phyloP scores from a whole-genome alignment of 1,140 invertebrate genomes.

The Onthophagus taurus region DNA sequence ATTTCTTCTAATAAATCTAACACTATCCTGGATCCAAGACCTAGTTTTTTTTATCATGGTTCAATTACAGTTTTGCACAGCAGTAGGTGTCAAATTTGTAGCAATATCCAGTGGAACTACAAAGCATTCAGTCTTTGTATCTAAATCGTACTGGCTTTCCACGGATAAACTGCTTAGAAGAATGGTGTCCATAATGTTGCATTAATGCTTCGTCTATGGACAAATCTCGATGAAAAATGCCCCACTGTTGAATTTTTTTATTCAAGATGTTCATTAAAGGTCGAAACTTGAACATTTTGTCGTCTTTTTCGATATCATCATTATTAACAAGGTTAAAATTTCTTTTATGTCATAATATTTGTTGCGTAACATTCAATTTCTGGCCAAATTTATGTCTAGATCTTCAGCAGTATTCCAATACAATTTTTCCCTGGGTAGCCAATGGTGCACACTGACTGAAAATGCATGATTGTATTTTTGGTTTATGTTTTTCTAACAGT shows the following conservation, averaged over 20 bases:
- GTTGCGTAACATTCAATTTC: constrained; percentile 24
- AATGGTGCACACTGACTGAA: too few species aligned
- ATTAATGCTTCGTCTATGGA: constrained; percentile 12
- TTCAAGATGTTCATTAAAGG: constrained; percentile 6
- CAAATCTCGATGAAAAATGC: constrained; percentile 8
- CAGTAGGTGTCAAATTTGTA: constrained; percentile 21
- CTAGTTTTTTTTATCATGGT: background rate
- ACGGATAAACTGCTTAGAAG: constrained; percentile 12
- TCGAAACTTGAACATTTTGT: constrained; percentile 11
- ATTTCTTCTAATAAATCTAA: background rate
- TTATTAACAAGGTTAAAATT: constrained; percentile 24
- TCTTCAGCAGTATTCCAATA: constrained; percentile 31
- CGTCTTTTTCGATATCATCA: background rate
- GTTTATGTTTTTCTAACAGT: too few species aligned
- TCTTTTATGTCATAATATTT: constrained; percentile 28
- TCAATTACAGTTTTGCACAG: background rate
- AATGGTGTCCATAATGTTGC: constrained; percentile 14
- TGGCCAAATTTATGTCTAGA: constrained; percentile 23
- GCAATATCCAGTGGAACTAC: constrained; percentile 25
- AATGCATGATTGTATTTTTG: too few species aligned
- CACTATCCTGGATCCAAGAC: background rate
- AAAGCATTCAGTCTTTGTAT: constrained; percentile 26
- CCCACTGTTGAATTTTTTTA: constrained; percentile 5
- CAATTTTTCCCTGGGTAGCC: constrained; percentile 23
- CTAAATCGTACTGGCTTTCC: constrained; percentile 27